Conservation (phyloP, 2,797 vertebrate genomes). For the Scyliorhinus canicula region DNA sequence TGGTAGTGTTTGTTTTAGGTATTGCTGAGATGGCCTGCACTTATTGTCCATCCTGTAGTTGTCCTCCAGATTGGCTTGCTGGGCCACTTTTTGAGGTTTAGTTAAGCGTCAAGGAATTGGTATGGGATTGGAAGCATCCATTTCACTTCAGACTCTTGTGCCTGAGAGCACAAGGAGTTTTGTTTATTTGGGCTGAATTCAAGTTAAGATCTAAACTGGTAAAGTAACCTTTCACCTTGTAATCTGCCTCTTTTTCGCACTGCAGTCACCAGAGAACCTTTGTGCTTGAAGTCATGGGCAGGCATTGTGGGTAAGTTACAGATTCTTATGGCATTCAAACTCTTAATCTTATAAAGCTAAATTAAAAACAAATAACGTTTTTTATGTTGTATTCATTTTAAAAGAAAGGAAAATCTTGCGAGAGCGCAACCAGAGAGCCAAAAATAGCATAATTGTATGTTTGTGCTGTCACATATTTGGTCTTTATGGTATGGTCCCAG, state of each 20-base stretch:
- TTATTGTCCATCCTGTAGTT: not conserved
- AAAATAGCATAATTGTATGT: not conserved
- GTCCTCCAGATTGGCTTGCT: not conserved
- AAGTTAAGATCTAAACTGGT: not conserved
- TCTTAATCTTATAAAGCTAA: not conserved
- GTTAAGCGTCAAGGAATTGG: not conserved
- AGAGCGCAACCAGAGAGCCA: too few species aligned
- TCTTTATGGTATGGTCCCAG: not conserved
- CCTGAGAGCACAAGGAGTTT: not conserved
- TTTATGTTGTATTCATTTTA: not conserved
- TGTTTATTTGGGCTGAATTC: not conserved
- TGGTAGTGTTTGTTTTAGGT: not conserved
- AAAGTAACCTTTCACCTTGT: not conserved
- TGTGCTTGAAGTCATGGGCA: constrained; percentile 91
- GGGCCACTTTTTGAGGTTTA: not conserved
- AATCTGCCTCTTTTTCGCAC: constrained; percentile 38
- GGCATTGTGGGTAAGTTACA: constrained; percentile 82
- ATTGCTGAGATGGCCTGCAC: not conserved
- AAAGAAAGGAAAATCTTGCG: too few species aligned
- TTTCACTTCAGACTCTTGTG: not conserved
- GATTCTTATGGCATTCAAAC: not conserved
- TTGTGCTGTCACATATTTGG: not conserved
- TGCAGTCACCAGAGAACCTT: constrained; percentile 88
- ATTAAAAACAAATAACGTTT: not conserved
- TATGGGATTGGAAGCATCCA: not conserved